phyloP scores from a whole-genome alignment of 2,113 vertebrate species.

The Apteryx owenii region DNA sequence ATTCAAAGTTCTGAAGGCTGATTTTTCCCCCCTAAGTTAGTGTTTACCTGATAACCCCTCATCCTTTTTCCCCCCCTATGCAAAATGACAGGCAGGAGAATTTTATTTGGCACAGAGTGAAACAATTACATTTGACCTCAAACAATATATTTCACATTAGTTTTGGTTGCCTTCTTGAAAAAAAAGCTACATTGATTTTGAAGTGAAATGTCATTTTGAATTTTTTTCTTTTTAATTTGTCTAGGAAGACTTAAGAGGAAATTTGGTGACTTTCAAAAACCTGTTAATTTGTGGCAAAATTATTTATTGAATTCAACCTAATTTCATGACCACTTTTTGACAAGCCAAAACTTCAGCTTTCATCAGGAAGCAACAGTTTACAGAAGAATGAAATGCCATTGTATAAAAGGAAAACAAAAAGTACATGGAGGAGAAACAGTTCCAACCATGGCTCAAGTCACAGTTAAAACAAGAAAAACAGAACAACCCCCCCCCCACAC shows the following conservation, averaged over 20 bases:
- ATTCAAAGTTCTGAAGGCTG: not conserved
- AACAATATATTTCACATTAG: not conserved
- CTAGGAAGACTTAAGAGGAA: not conserved
- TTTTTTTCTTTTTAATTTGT: not conserved
- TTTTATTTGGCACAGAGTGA: not conserved
- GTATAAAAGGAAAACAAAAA: not conserved
- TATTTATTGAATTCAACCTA: not conserved
- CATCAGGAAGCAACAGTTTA: not conserved
- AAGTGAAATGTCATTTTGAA: not conserved
- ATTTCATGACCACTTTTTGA: not conserved
- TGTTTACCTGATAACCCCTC: not conserved
- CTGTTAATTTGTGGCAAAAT: not conserved
- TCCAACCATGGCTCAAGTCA: not conserved
- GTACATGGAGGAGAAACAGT: not conserved
- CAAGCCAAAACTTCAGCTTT: not conserved
- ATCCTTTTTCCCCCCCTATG: accelerated
- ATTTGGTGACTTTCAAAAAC: not conserved
- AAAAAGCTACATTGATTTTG: not conserved
- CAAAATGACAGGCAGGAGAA: not conserved
- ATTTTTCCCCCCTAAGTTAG: not conserved
- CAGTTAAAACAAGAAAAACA: not conserved
- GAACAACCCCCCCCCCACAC: too few species aligned
- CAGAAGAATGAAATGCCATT: not conserved
- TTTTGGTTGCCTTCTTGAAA: not conserved
- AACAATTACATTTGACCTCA: not conserved